A percentile compares a stretch with the other conserved stretches of the same genome.
Evolutionary conservation across 2,888 invertebrate genomes (phyloP).

Genomic region (Gasteruption jaculator): DNA sequence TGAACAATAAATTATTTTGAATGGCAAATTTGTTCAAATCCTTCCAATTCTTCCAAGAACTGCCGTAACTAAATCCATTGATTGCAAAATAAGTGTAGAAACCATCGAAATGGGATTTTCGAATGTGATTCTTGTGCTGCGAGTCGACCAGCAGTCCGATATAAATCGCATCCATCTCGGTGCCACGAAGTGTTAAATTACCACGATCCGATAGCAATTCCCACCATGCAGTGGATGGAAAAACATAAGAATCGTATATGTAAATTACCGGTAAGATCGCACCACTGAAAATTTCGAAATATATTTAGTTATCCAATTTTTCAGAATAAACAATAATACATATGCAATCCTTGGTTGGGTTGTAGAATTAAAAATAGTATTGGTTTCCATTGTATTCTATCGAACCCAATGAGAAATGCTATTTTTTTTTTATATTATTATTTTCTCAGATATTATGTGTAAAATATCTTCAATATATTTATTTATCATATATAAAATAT

Average conservation of each 20-base stretch:
- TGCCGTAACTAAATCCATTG: conserved; percentile 63
- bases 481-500: too few species aligned
- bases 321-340: too few species aligned
- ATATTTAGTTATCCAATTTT: too few species aligned
- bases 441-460: too few species aligned
- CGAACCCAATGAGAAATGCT: too few species aligned
- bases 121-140: conserved; percentile 55
- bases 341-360: too few species aligned
- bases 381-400: too few species aligned
- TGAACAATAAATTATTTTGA: conserved; percentile 60
- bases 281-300: conserved; percentile 36
- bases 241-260: conserved; percentile 62
- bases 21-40: conserved; percentile 56
- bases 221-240: conserved; percentile 56
- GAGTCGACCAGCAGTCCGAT: conserved; percentile 59
- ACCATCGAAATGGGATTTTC: conserved; percentile 57
- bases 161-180: conserved; percentile 58
- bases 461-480: too few species aligned
- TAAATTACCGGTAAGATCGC: conserved; percentile 59
- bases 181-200: conserved; percentile 54
- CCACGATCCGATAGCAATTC: conserved; percentile 51
- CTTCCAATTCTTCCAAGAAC: conserved; percentile 61
- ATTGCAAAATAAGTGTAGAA: conserved; percentile 66
- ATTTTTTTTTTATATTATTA: too few species aligned
- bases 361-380: too few species aligned